Percentiles rank a stretch among this genome's conserved stretches.
Conservation (phyloP, 2,113 vertebrate genomes). For the Aphelocoma coerulescens region DNA sequence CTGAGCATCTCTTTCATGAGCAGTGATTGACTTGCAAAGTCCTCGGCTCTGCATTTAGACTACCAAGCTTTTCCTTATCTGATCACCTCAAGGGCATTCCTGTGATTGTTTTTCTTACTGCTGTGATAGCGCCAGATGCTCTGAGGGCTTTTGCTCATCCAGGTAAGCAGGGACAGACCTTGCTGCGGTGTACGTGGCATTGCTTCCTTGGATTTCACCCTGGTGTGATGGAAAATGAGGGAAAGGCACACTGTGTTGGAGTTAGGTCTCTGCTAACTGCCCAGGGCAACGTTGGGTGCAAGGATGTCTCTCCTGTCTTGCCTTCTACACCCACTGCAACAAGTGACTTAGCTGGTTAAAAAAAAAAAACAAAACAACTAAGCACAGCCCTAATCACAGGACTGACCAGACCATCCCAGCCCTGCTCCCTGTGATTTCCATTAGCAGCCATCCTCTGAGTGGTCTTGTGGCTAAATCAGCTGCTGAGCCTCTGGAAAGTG, state of each 20-base stretch:
- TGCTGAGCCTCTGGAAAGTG: background rate
- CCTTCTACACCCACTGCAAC: background rate
- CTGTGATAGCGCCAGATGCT: background rate
- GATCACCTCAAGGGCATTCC: background rate
- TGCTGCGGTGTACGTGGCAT: background rate
- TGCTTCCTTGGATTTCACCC: background rate
- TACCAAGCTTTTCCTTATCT: background rate
- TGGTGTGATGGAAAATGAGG: background rate
- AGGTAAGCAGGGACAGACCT: background rate
- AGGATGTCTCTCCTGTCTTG: background rate
- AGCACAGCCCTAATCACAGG: background rate
- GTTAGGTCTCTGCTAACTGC: background rate
- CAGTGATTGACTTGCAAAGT: background rate
- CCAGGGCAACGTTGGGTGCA: rapidly evolving
- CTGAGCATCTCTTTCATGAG: background rate
- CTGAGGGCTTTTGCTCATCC: background rate
- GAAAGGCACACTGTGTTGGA: background rate
- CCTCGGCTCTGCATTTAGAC: background rate
- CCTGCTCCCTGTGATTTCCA: background rate
- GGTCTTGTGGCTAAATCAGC: background rate
- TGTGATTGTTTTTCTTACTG: background rate
- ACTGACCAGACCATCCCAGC: background rate
- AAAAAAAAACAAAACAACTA: background rate
- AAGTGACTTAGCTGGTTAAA: background rate
- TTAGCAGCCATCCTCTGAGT: background rate